Percentiles rank a stretch among this genome's conserved stretches.
Evolutionary conservation across 2,888 invertebrate species (phyloP).

Genomic region (Drosophila mayaguana): DNA sequence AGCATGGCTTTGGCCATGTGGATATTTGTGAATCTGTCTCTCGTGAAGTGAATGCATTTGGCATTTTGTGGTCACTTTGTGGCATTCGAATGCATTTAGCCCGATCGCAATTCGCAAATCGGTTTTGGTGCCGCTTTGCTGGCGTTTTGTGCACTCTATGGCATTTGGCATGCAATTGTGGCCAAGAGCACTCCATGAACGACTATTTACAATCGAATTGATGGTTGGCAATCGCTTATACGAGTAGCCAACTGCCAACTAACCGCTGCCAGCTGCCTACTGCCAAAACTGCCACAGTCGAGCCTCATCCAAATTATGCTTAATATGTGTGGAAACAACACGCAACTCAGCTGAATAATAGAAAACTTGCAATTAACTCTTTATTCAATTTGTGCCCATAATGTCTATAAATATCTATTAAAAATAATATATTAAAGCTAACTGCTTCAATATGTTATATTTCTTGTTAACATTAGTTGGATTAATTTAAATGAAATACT

Average conservation of each 20-base stretch:
- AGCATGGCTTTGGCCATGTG: not conserved
- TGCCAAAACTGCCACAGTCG: not conserved
- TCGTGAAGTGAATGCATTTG: slow-evolving; percentile 55
- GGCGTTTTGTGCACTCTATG: slow-evolving; percentile 20
- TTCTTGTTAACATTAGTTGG: no score
- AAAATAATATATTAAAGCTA: not conserved
- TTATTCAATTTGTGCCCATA: not conserved
- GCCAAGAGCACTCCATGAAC: slow-evolving; percentile 21
- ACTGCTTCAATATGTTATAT: not conserved
- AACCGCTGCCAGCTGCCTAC: not conserved
- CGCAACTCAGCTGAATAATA: not conserved
- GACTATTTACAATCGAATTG: slow-evolving; percentile 33
- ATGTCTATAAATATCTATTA: not conserved
- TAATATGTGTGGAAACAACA: slow-evolving; percentile 1
- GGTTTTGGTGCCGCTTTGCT: slow-evolving; percentile 36
- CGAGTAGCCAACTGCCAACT: not conserved
- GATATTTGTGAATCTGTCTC: slow-evolving; percentile 22
- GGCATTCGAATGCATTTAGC: slow-evolving; percentile 60
- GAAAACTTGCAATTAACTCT: not conserved
- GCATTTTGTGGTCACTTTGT: slow-evolving; percentile 70
- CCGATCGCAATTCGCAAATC: slow-evolving; percentile 60
- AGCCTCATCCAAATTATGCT: not conserved
- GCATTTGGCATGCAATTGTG: slow-evolving; percentile 40
- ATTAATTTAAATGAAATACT: no score
- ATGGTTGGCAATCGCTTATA: slow-evolving; percentile 16